Evolutionary conservation across 2,797 vertebrate species (phyloP), one percentile per base, ranked within the genome.

Genomic region (Schizothorax lantsangensis): DNA sequence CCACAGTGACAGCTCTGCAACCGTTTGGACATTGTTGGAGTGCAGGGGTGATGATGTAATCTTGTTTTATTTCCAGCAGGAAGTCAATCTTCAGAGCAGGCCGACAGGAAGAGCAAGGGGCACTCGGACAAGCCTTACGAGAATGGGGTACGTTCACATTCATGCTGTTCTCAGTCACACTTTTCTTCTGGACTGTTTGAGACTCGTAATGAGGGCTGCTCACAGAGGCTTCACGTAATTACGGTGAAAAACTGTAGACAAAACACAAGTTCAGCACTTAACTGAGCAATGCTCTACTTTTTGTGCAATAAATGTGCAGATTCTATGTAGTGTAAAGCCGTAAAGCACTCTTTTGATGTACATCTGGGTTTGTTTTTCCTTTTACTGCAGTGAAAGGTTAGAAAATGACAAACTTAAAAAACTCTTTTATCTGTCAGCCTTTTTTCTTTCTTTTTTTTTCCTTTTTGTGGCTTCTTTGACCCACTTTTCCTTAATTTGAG

Each of bases 121-220:
- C 88, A n/a, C 71, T 74, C 66, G 10, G 88, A 90, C 74, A 85
- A 84, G 38, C 81, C 84, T 47, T 45, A 72, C 54, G 84, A 90
- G 79, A 90, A 90, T 17, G 82, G 79, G 90, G 91, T 92, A 91
- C 2, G 84, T 81, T 36, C 81, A 52, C 83, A 74, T 81, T 81
- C 54, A 45, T 2, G 21, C 43, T 69, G 33, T 57, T 57, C 47
- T 85, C 33, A 57, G 23, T 57, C 64, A 77, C 83, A 21, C 21
- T 73, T 72, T 30, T 52, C 74, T 54, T 69, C 62, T 84, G 45
- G 23, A 3, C 33, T 45, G 47, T 52, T 79, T 85, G 33, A 43
- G 71, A n/a, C 43, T 64, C 23, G 3, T 66, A 84, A 77, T 38
- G 83, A 77, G 83, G 21, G 59, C 23, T 14, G 36, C 3, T 85